phyloP scores from a whole-genome alignment of 2,888 invertebrate species.

The Syrista parreyssii region DNA sequence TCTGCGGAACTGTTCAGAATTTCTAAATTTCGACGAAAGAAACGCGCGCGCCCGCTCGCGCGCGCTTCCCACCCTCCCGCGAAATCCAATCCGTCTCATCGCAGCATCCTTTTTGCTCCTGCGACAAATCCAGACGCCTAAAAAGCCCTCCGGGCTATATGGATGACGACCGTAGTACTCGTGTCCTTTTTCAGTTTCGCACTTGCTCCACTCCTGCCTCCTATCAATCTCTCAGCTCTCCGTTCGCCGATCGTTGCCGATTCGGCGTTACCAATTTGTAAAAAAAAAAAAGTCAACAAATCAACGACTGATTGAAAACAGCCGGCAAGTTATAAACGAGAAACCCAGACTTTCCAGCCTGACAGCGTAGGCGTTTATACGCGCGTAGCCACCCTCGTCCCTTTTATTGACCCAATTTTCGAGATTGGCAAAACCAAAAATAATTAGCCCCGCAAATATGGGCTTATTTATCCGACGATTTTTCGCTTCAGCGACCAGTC shows the following conservation, averaged over 20 bases:
- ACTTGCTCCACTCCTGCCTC: neutral
- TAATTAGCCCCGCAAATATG: constrained; percentile 62
- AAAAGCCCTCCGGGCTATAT: neutral
- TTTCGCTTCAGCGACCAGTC: constrained; percentile 55
- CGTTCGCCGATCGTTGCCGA: neutral
- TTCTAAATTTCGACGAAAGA: constrained; percentile 39
- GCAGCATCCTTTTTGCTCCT: neutral
- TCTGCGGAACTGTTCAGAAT: constrained; percentile 42
- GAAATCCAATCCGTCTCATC: neutral
- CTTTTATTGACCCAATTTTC: constrained; percentile 40
- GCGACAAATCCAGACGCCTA: neutral
- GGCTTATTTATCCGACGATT: constrained; percentile 59
- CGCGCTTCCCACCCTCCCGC: neutral
- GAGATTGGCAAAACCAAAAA: constrained; percentile 51
- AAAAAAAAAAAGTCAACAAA: constrained; percentile 14
- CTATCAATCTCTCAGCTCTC: neutral
- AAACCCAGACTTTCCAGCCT: neutral
- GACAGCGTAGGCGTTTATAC: neutral
- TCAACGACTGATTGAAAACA: constrained; percentile 7
- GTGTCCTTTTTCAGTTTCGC: neutral
- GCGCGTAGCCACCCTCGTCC: constrained; percentile 4
- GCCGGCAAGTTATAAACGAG: neutral
- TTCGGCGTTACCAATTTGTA: neutral
- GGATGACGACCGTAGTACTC: neutral
- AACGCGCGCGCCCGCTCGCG: neutral